These are phyloP conservation scores for Megalurothrips usitatus DNA, from an alignment of 2,888 invertebrate species.

Conservation along the genomic window DNA sequence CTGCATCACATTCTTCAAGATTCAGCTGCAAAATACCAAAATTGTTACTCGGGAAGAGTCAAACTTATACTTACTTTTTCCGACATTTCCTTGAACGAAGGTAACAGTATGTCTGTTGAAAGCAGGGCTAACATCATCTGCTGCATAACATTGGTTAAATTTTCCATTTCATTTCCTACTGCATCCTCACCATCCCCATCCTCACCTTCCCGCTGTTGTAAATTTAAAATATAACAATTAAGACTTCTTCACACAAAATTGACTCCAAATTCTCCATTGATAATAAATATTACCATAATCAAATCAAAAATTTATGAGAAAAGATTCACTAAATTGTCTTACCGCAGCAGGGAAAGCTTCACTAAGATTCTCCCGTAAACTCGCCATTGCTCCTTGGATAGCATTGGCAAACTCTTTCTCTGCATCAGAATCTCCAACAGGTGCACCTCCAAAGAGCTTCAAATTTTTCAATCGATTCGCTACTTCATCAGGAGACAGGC, in stretches of 20 bases:
- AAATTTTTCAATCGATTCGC: background rate
- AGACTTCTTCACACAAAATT: background rate
- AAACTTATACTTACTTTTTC: background rate
- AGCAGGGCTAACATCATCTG: background rate
- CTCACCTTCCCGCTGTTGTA: background rate
- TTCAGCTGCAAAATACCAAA: background rate
- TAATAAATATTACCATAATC: background rate
- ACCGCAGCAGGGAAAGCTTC: background rate
- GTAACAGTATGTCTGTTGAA: background rate
- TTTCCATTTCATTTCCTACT: background rate
- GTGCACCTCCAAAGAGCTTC: background rate
- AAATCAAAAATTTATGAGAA: too few relatives aligned
- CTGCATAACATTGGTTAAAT: background rate
- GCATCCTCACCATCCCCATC: background rate
- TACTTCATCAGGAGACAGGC: background rate
- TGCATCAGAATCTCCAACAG: background rate
- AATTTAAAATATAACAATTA: background rate
- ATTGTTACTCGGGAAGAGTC: background rate
- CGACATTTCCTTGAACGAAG: background rate
- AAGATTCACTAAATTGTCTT: background rate
- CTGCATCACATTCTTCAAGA: constrained; percentile 1
- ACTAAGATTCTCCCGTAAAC: background rate
- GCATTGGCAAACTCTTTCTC: background rate
- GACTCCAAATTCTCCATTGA: background rate
- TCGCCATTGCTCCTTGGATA: background rate